A percentile compares a stretch with the other conserved stretches of the same genome.
Conservation (phyloP, 2,888 invertebrate species). For the Cheilosia pagana region DNA sequence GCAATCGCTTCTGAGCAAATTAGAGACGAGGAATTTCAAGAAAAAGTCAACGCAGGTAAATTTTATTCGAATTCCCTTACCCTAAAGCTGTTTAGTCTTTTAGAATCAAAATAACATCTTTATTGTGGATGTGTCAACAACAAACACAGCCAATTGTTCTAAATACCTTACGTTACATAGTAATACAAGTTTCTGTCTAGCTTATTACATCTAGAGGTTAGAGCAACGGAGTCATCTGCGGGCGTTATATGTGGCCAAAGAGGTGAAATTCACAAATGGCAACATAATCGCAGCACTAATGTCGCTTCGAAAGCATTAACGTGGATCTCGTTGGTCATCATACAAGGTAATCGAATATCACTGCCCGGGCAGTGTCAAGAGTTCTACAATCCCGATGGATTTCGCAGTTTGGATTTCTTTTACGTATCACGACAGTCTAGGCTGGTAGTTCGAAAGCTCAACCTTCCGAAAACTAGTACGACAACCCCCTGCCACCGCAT, state of each 20-base stretch:
- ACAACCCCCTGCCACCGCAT: not conserved
- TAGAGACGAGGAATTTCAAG: no score
- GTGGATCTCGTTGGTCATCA: constrained; percentile 52
- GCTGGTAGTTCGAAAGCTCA: not conserved
- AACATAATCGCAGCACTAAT: not conserved
- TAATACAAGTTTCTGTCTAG: constrained; percentile 18
- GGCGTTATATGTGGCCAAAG: constrained; percentile 48
- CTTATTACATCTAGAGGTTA: constrained; percentile 27
- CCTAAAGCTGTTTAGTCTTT: not conserved
- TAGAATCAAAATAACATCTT: constrained; percentile 2
- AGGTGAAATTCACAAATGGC: constrained; percentile 20
- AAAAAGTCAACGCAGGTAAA: no score
- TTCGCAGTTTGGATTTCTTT: not conserved
- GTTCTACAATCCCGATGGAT: no score
- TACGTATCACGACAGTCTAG: not conserved
- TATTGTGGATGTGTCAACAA: constrained; percentile 29
- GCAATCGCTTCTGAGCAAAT: no score
- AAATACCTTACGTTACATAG: constrained; percentile 1
- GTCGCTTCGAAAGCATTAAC: constrained; percentile 50
- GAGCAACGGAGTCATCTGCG: not conserved
- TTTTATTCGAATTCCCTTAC: no score
- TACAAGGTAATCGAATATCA: not conserved
- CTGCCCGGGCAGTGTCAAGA: no score
- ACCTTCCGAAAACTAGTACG: not conserved
- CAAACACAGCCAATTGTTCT: constrained; percentile 36